These are phyloP conservation scores for Tetraodon nigroviridis DNA, from an alignment of 2,113 vertebrate genomes.

Conservation along the genomic window DNA sequence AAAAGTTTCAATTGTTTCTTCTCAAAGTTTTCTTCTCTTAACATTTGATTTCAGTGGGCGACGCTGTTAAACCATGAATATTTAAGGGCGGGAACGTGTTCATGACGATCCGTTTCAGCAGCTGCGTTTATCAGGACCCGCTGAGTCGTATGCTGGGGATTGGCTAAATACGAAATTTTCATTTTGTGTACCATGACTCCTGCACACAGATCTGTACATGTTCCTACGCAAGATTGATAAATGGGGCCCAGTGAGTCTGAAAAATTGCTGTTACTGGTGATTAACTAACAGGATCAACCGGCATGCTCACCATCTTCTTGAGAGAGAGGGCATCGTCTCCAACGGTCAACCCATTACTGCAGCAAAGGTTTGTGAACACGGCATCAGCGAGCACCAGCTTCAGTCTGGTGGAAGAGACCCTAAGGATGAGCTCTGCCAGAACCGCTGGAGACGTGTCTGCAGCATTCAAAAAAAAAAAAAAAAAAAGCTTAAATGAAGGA, in stretches of 20 bases:
- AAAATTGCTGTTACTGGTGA: not conserved
- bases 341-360: conserved; percentile 65
- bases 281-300: not conserved
- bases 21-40: too few relatives aligned
- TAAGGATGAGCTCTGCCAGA: conserved; percentile 77
- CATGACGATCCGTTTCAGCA: too few relatives aligned
- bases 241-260: not conserved
- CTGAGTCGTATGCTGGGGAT: too few relatives aligned
- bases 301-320: conserved; percentile 76
- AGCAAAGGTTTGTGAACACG: conserved; percentile 82
- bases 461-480: conserved; percentile 27
- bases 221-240: too few relatives aligned
- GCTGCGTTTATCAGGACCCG: too few relatives aligned
- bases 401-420: conserved; percentile 80
- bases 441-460: conserved; percentile 75
- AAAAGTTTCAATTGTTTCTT: too few relatives aligned
- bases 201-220: too few relatives aligned
- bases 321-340: conserved; percentile 79
- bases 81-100: too few relatives aligned
- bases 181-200: too few relatives aligned
- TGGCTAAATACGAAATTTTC: too few relatives aligned
- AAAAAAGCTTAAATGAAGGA: not conserved
- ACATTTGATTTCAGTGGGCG: too few relatives aligned
- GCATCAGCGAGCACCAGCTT: conserved; percentile 85
- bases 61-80: too few relatives aligned